These are phyloP conservation scores for Drosophila pachea DNA, from an alignment of 1,140 invertebrate species.

Conservation along the genomic window DNA sequence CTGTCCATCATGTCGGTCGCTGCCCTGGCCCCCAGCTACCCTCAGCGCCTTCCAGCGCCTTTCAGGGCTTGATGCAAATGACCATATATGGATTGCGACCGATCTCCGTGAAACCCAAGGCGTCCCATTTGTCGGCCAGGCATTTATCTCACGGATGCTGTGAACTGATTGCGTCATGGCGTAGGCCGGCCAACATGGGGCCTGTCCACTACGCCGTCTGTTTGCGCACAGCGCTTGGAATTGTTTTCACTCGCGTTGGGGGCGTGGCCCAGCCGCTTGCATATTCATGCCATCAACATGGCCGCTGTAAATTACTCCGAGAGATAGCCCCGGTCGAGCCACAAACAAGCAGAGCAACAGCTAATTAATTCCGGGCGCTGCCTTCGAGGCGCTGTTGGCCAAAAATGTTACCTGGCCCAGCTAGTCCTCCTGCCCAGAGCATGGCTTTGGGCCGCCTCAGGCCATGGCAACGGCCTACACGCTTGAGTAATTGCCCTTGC, in stretches of 20 bases:
- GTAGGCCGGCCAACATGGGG: slow-evolving; percentile 4
- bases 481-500: slow-evolving; percentile 71
- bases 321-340: slow-evolving; percentile 59
- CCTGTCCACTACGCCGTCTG: slow-evolving; percentile 67
- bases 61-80: too few species aligned
- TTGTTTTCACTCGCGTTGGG: neutral
- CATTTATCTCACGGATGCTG: slow-evolving; percentile 34
- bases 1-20: too few species aligned
- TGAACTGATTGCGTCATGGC: slow-evolving; percentile 26
- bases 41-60: too few species aligned
- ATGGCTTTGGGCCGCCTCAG: slow-evolving; percentile 48
- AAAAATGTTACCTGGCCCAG: slow-evolving; percentile 53
- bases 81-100: too few species aligned
- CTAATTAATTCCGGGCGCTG: slow-evolving; percentile 78
- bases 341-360: slow-evolving; percentile 60
- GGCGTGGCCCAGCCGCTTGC: slow-evolving; percentile 39
- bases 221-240: slow-evolving; percentile 39
- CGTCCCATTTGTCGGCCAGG: too few species aligned
- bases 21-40: too few species aligned
- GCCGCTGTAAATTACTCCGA: slow-evolving; percentile 69
- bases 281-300: slow-evolving; percentile 69
- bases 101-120: too few species aligned
- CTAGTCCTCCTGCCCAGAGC: too few species aligned
- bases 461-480: slow-evolving; percentile 59
- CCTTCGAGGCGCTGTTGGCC: slow-evolving; percentile 68